Conservation (phyloP, 1,140 invertebrate species). For the Psilanteris sp. region DNA sequence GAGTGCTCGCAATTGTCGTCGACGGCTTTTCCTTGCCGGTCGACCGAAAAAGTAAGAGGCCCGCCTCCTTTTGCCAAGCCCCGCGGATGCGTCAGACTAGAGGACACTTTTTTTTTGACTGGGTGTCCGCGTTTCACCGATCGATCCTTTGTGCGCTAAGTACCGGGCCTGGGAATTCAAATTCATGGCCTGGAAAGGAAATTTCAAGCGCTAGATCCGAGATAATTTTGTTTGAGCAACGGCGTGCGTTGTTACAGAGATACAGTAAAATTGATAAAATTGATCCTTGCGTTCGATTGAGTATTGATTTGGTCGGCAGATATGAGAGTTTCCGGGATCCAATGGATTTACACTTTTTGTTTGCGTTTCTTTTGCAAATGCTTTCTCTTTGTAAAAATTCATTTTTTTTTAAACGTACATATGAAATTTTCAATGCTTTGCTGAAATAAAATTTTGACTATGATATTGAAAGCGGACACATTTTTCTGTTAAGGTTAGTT, state of each 20-base stretch:
- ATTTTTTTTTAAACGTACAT: no score
- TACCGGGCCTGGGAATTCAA: conserved; percentile 46
- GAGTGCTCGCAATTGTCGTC: conserved; percentile 58
- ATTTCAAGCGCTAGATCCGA: conserved; percentile 20
- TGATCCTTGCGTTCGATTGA: conserved; percentile 5
- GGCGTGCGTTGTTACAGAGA: conserved; percentile 1
- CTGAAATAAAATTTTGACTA: no score
- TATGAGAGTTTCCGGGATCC: background rate
- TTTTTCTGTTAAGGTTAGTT: no score
- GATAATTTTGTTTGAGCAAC: conserved; percentile 13
- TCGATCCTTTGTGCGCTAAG: conserved; percentile 42
- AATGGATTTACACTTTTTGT: no score
- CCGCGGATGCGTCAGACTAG: conserved; percentile 24
- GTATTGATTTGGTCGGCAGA: conserved; percentile 16
- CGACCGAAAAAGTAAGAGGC: conserved; percentile 23
- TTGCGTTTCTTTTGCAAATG: no score
- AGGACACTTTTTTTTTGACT: conserved; percentile 43
- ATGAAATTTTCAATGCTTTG: no score
- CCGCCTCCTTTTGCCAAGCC: conserved; percentile 30
- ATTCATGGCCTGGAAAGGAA: conserved; percentile 6
- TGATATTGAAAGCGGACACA: no score
- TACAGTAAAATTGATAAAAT: conserved; percentile 12
- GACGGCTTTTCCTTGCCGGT: conserved; percentile 52
- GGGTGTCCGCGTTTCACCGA: conserved; percentile 32
- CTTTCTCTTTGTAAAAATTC: no score